Percentiles rank a stretch among this genome's conserved stretches.
Conservation (phyloP, 2,888 invertebrate species). For the Dusona sp. region DNA sequence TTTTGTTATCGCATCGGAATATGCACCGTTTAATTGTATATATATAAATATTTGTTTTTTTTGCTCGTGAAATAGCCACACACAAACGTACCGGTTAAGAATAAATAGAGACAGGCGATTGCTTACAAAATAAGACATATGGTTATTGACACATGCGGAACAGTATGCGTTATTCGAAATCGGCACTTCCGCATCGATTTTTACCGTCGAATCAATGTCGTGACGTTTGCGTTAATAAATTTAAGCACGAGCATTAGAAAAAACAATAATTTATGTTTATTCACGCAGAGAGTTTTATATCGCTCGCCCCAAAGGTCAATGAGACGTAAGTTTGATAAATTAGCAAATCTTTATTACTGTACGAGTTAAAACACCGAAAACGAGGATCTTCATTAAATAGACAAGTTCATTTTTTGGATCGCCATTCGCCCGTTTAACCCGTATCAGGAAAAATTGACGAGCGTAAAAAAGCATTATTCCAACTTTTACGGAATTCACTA, state of each 20-base stretch:
- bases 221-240: constrained; percentile 18
- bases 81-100: not conserved
- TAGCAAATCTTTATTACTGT: not conserved
- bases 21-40: constrained; percentile 23
- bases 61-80: constrained; percentile 10
- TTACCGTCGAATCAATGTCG: constrained; percentile 9
- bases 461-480: not conserved
- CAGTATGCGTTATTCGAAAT: not conserved
- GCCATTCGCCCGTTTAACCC: not conserved
- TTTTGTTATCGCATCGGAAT: constrained; percentile 47
- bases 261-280: constrained; percentile 19
- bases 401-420: not conserved
- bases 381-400: not conserved
- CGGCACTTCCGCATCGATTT: constrained; percentile 46
- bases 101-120: constrained; percentile 10
- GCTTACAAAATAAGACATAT: constrained; percentile 7
- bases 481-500: not conserved
- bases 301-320: constrained; percentile 3
- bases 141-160: constrained; percentile 49
- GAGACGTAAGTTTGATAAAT: not conserved
- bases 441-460: not conserved
- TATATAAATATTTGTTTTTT: constrained; percentile 10
- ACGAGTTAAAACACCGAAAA: not conserved
- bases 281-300: not conserved
- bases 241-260: constrained; percentile 3